Evolutionary conservation across 2,888 invertebrate genomes (phyloP), one percentile per base, ranked within the genome.

Genomic region (Rhorus exstirpatorius): DNA sequence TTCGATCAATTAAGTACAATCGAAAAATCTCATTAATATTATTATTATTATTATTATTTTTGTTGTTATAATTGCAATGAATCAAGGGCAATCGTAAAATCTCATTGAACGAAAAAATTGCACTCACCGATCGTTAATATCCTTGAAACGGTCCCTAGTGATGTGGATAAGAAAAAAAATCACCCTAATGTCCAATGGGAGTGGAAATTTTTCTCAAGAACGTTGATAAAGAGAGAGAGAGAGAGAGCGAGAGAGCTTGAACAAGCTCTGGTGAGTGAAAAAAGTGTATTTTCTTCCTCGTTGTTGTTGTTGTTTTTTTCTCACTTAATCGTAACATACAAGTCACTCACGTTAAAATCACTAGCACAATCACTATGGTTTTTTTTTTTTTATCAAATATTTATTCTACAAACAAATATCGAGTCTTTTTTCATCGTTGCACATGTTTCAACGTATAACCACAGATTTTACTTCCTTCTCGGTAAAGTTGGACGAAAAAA

Each of bases 321-420:
- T 44, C 76, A 72, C 67, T 71, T n/a, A n/a, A 35, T 10, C 49
- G 3, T 46, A 51, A 60, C 26, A 51, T 60, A 67, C 65, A 35
- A 67, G 60, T 67, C 72, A 77, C 81, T 31, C 79, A 68, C 61
- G 46, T 80, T 51, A 31, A 75, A 44, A 41, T 67, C 75, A 70
- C 68, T 63, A 70, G 31, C 74, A 58, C 67, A 49, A 53, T 14
- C 68, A 77, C 68, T 38, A 4, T 31, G 19, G 58, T 49, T 55
- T 21, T 74, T 60, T 1, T 53, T 17, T 10, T 35, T 51, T 8
- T 35, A 17, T 55, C 14, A 24, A 12, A 19, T 65, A 14, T 24
- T n/a, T 3, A 24, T 63, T 24, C 7, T 24, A 21, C 6, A 10
- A 58, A 6, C 31, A 31, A 31, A 3, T 3, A 2, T 44, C 10